Evolutionary conservation across 2,888 invertebrate genomes (phyloP).

Genomic region (Aelia acuminata): DNA sequence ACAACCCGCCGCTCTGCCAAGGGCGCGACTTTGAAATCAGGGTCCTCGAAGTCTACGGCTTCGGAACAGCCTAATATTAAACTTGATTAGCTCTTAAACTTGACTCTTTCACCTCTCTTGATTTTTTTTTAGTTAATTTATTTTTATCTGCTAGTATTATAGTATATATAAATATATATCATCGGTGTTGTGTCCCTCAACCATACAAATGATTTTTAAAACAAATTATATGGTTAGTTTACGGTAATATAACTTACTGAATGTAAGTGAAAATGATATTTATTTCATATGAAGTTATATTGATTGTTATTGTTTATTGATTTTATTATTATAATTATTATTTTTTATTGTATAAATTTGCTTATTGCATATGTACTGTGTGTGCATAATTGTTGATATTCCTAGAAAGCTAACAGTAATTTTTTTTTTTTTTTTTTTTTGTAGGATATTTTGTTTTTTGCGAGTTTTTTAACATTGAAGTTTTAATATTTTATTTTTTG

Average conservation of each 20-base stretch:
- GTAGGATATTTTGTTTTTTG: constrained; percentile 7
- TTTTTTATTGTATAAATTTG: not conserved
- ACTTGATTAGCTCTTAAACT: not conserved
- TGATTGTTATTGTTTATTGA: constrained; percentile 45
- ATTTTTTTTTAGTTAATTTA: constrained; percentile 38
- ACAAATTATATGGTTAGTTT: not conserved
- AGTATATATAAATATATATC: not conserved
- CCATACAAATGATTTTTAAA: not conserved
- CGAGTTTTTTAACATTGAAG: constrained; percentile 49
- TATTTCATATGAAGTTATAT: constrained; percentile 26
- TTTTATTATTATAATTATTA: constrained; percentile 17
- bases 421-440: too few species aligned
- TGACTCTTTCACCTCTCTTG: constrained; percentile 31
- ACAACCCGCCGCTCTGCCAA: constrained; percentile 93
- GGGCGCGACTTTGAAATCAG: constrained; percentile 94
- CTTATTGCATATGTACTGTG: constrained; percentile 10
- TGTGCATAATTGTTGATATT: constrained; percentile 44
- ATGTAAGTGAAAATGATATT: constrained; percentile 6
- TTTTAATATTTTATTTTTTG: constrained; percentile 58
- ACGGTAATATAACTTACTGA: not conserved
- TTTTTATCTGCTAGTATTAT: constrained; percentile 14
- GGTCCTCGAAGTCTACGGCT: constrained; percentile 95
- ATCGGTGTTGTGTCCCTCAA: constrained; percentile 17
- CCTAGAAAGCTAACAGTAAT: constrained; percentile 18
- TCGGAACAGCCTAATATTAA: constrained; percentile 69